Evolutionary conservation across 2,888 invertebrate genomes (phyloP), one percentile per base, ranked within the genome.

Genomic region (Parasteatoda lunata): DNA sequence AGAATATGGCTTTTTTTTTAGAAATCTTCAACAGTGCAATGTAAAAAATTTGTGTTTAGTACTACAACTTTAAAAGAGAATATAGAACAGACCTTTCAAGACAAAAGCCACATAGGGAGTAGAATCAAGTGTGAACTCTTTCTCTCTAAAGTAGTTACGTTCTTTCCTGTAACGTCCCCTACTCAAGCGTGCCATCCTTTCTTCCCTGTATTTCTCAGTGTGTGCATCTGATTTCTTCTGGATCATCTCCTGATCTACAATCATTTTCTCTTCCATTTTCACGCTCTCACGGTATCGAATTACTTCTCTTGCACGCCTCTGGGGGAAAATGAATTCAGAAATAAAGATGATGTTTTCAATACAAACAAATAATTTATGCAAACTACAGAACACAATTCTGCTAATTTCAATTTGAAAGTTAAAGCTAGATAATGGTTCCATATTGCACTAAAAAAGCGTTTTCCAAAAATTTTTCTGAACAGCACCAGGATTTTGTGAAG

Each of bases 241-340:
- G 45, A 97, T 96, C 0, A 93, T 94, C 77, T 93, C 93, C 3
- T 92, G 90, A 91, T 96, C 96, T 47, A 93, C 92, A 72, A 93
- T 93, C 71, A 94, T 90, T 91, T 95, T 96, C 89, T 94, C 93
- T 66, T 93, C 92, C 92, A 94, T 93, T 64, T 94, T 92, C 90
- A 94, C 93, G 13, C 92, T 92, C 90, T 94, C 93, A 1, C 97
- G 94, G 91, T 93, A 94, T 69, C 93, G 93, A 89, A 96, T 92
- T 5, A 96, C 95, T 88, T 94, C 94, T 89, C 93, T 92, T 0
- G 95, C 95, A 86, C 94, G 93, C 93, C 94, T 95, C 94, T 96
- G 89, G 9, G 64, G 51, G 8, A n/a, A 82, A 13, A 69, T 30
- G 47, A 7, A 9, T 1, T 7, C 7, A 69, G 11, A 8, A 69